Percentiles rank a stretch among this genome's conserved stretches.
Evolutionary conservation across 2,888 invertebrate genomes (phyloP).

Genomic region (Podabrus alpinus): DNA sequence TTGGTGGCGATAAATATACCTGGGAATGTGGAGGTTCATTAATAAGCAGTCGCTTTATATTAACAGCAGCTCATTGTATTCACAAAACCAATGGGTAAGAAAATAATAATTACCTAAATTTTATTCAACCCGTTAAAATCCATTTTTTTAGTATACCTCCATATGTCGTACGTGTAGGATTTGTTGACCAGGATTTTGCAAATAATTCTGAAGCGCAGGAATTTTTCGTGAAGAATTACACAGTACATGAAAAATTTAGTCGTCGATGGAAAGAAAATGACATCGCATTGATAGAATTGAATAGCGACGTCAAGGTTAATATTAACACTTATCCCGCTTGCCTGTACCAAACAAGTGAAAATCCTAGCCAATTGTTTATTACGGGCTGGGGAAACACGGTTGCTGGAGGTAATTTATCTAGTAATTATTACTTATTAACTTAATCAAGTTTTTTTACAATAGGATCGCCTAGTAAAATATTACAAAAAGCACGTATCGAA

Average conservation of each 20-base stretch:
- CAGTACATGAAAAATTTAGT: conserved; percentile 50
- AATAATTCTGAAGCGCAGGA: conserved; percentile 43
- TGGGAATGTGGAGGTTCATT: conserved; percentile 61
- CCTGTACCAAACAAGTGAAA: conserved; percentile 48
- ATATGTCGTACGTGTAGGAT: conserved; percentile 46
- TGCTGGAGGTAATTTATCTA: conserved; percentile 11
- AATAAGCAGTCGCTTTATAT: conserved; percentile 58
- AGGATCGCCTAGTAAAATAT: conserved; percentile 37
- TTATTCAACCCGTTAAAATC: neutral
- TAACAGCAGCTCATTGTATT: conserved; percentile 67
- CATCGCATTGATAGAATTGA: conserved; percentile 53
- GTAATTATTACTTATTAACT: too few species aligned
- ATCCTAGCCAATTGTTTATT: conserved; percentile 45
- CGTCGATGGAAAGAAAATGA: conserved; percentile 50
- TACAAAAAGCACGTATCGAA: conserved; percentile 42
- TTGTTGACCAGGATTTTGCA: conserved; percentile 39
- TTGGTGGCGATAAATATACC: neutral
- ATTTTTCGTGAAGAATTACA: conserved; percentile 43
- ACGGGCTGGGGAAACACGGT: conserved; percentile 55
- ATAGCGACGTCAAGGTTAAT: conserved; percentile 39
- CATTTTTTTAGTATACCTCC: neutral
- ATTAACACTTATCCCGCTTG: conserved; percentile 57
- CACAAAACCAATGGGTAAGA: conserved; percentile 27
- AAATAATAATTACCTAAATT: neutral
- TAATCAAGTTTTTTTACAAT: conserved; percentile 35